Evolutionary conservation across 2,888 invertebrate genomes (phyloP).

Genomic region (Harpalus rufipes): DNA sequence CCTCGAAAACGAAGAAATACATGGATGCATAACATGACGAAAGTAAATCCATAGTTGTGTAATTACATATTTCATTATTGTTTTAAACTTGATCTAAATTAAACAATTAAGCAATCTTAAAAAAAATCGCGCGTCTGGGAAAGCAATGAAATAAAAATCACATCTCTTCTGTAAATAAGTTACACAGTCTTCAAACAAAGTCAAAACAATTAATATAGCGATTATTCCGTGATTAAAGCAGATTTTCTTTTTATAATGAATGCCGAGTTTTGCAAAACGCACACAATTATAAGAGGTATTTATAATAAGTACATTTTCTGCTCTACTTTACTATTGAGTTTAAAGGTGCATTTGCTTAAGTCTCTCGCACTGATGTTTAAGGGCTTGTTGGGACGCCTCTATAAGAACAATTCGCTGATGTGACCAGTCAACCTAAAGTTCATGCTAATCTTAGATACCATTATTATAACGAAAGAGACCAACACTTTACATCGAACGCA

Average conservation of each 20-base stretch:
- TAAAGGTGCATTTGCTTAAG: constrained; percentile 64
- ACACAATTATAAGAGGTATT: constrained; percentile 57
- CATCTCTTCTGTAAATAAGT: background rate
- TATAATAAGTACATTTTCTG: constrained; percentile 46
- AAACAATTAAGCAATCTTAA: background rate
- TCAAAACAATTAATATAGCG: constrained; percentile 32
- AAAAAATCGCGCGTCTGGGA: background rate
- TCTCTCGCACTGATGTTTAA: constrained; percentile 65
- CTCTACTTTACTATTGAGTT: constrained; percentile 65
- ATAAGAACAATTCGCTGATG: constrained; percentile 64
- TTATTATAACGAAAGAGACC: constrained; percentile 17
- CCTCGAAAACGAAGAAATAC: background rate
- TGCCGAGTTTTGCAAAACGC: constrained; percentile 29
- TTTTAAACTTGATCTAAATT: background rate
- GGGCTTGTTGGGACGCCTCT: constrained; percentile 65
- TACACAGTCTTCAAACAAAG: constrained; percentile 8
- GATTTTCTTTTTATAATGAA: constrained; percentile 11
- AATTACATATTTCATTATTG: constrained; percentile 5
- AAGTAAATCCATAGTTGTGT: too few species aligned
- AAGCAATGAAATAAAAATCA: constrained; percentile 13
- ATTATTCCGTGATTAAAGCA: constrained; percentile 33
- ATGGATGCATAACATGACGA: too few species aligned
- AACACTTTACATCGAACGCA: background rate
- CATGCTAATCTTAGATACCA: constrained; percentile 59
- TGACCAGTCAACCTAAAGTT: constrained; percentile 63